phyloP scores from a whole-genome alignment of 35 echinoderm and acorn worm species.

The Apostichopus californicus region DNA sequence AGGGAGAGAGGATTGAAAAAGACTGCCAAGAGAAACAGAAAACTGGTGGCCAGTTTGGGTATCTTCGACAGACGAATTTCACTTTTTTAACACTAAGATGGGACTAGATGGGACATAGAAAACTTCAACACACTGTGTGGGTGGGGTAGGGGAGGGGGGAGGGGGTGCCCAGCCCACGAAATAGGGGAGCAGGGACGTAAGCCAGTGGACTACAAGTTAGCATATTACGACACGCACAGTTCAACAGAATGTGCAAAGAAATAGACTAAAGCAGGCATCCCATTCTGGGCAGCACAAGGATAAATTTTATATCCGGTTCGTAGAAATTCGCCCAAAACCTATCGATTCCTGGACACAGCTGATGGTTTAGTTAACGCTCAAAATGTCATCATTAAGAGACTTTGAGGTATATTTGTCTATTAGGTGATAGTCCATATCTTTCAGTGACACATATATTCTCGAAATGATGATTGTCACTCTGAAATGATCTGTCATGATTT shows the following conservation, averaged over 20 bases:
- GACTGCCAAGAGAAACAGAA: too few species aligned
- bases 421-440: too few species aligned
- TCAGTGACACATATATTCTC: too few species aligned
- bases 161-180: too few species aligned
- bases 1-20: too few species aligned
- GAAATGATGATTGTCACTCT: background rate
- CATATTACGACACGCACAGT: background rate
- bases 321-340: background rate
- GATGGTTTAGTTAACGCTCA: background rate
- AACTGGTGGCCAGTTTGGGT: too few species aligned
- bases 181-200: background rate
- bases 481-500: background rate
- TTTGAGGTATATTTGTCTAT: background rate
- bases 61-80: too few species aligned
- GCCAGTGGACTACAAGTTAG: background rate
- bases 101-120: background rate
- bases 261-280: background rate
- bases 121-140: background rate
- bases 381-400: background rate
- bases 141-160: too few species aligned
- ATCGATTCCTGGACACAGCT: too few species aligned
- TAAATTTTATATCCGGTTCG: background rate
- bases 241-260: too few species aligned
- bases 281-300: background rate
- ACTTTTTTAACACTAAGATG: background rate